Evolutionary conservation across 2,797 vertebrate genomes (phyloP).

Genomic region (Eulemur albifrons): DNA sequence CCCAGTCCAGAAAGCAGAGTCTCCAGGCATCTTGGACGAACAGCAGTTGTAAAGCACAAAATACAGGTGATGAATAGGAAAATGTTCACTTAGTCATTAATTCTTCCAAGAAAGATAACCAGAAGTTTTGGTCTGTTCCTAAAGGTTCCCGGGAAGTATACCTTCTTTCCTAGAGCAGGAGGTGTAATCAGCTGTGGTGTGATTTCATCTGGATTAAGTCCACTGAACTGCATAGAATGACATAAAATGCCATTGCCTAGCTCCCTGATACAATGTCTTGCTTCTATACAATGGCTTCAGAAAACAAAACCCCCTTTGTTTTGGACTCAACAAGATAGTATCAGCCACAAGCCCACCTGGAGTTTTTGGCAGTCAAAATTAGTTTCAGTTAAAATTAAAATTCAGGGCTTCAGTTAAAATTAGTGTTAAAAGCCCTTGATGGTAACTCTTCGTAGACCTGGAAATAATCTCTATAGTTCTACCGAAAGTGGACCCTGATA

Average conservation of each 20-base stretch:
- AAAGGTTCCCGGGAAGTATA: background rate
- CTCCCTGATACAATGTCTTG: background rate
- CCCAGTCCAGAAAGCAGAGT: background rate
- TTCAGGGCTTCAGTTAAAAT: background rate
- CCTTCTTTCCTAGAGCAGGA: background rate
- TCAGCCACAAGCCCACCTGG: background rate
- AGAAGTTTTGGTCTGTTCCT: too few relatives aligned
- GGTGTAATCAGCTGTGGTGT: background rate
- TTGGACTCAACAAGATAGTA: background rate
- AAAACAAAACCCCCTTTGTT: background rate
- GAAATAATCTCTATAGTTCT: background rate
- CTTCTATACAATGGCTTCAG: background rate
- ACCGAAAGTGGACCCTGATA: background rate
- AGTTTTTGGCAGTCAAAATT: background rate
- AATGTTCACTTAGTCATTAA: background rate
- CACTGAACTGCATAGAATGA: background rate
- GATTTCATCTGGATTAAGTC: background rate
- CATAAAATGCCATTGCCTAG: too few relatives aligned
- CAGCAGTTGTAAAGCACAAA: background rate
- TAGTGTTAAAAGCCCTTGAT: background rate
- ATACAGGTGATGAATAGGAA: background rate
- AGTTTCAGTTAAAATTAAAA: slow-evolving; percentile 3
- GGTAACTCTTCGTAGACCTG: background rate
- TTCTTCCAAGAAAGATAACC: background rate
- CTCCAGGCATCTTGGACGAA: background rate